These are phyloP conservation scores for Drosophila baimaii DNA, from an alignment of 1,140 invertebrate species.

Conservation along the genomic window DNA sequence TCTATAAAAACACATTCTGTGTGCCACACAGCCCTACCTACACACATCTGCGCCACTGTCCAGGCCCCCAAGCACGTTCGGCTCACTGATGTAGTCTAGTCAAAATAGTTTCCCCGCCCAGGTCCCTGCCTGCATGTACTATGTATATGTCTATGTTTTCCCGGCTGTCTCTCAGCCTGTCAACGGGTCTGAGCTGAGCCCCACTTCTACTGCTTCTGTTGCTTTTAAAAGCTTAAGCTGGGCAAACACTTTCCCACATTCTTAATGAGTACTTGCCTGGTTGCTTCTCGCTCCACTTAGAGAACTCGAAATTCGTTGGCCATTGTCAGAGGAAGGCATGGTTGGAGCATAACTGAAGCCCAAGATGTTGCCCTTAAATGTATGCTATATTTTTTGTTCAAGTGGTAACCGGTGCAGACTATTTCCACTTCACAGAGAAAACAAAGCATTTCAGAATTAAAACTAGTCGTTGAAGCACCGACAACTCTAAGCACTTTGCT, in stretches of 20 bases:
- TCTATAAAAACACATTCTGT: constrained; percentile 61
- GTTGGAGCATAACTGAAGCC: neutral
- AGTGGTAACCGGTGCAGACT: constrained; percentile 22
- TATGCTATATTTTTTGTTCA: constrained; percentile 23
- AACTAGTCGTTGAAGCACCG: constrained; percentile 1
- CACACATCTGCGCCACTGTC: constrained; percentile 30
- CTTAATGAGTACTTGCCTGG: constrained; percentile 43
- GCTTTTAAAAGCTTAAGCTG: constrained; percentile 69
- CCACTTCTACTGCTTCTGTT: constrained; percentile 34
- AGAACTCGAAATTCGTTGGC: constrained; percentile 31
- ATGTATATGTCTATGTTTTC: constrained; percentile 23
- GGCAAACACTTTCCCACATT: constrained; percentile 47
- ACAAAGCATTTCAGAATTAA: constrained; percentile 24
- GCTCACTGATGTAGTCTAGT: constrained; percentile 49
- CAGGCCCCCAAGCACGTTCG: constrained; percentile 56
- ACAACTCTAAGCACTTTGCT: constrained; percentile 6
- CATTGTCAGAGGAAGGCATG: constrained; percentile 14
- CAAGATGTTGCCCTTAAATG: constrained; percentile 23
- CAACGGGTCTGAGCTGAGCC: constrained; percentile 52
- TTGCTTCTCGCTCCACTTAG: constrained; percentile 29
- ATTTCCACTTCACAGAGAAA: constrained; percentile 11
- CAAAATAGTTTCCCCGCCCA: constrained; percentile 55
- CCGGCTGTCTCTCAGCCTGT: constrained; percentile 48
- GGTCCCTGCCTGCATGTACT: constrained; percentile 6
- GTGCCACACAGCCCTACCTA: neutral